phyloP scores from a whole-genome alignment of 1,140 invertebrate genomes.

The Lepidotrigona ventralis region DNA sequence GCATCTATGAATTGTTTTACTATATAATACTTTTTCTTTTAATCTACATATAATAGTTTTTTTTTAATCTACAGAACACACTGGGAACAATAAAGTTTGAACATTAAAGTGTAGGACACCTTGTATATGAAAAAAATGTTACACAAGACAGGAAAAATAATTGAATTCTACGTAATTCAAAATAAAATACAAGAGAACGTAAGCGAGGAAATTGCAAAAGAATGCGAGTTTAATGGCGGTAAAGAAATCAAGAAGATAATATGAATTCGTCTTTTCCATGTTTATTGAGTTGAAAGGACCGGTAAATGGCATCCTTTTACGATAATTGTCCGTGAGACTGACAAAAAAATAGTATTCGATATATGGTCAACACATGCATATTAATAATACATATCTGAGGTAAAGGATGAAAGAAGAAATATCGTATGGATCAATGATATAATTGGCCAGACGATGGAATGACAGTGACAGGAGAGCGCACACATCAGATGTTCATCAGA shows the following conservation, averaged over 20 bases:
- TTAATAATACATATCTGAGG: not conserved
- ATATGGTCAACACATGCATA: not conserved
- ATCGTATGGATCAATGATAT: slow-evolving; percentile 17
- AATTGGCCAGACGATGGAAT: not conserved
- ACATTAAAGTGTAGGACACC: too few species aligned
- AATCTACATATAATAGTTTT: too few species aligned
- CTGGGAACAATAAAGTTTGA: too few species aligned
- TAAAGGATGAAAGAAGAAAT: not conserved
- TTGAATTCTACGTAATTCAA: not conserved
- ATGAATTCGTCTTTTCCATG: not conserved
- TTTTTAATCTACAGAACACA: too few species aligned
- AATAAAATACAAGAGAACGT: not conserved
- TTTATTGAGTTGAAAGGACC: too few species aligned
- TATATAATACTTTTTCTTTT: too few species aligned
- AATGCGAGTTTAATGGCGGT: not conserved
- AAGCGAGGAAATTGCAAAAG: not conserved
- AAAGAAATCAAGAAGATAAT: not conserved
- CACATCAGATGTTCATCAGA: slow-evolving; percentile 11
- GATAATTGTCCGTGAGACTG: not conserved
- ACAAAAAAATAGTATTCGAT: not conserved
- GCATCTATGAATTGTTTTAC: too few species aligned
- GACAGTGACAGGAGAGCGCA: not conserved
- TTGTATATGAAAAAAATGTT: not conserved
- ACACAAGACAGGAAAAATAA: not conserved
- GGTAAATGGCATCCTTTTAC: not conserved